A percentile compares a stretch with the other conserved stretches of the same genome.
Conservation (phyloP, 1,140 invertebrate species). For the Diploscapter pachys region DNA sequence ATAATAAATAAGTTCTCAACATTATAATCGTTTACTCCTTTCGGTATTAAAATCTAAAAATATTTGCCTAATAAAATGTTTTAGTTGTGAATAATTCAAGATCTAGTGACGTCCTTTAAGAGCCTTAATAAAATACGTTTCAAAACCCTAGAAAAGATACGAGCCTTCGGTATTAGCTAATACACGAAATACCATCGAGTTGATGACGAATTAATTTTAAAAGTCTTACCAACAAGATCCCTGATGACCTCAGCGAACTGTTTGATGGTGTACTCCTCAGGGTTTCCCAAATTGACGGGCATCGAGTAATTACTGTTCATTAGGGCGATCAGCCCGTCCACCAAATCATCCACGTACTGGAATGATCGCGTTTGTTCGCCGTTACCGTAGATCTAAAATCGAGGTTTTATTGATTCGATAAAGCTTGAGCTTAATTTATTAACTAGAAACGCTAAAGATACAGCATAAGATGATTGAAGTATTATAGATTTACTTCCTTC, state of each 20-base stretch:
- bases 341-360: slow-evolving; percentile 94
- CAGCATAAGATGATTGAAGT: no score
- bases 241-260: slow-evolving; percentile 91
- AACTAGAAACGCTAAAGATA: background rate
- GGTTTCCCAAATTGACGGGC: slow-evolving; percentile 95
- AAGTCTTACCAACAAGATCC: slow-evolving; percentile 64
- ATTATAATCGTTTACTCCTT: background rate
- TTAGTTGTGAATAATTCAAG: background rate
- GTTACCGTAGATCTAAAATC: slow-evolving; percentile 79
- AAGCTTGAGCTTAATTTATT: background rate
- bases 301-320: slow-evolving; percentile 90
- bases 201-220: background rate
- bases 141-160: background rate
- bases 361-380: slow-evolving; percentile 95
- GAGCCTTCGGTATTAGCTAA: background rate
- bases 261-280: slow-evolving; percentile 91
- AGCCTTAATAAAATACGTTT: background rate
- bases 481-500: no score
- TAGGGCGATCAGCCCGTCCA: slow-evolving; percentile 84
- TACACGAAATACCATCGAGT: background rate
- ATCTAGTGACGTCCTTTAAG: background rate
- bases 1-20: background rate
- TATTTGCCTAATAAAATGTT: no score
- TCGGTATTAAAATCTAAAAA: no score
- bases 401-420: background rate